Conservation (phyloP, 1,140 invertebrate genomes). For the Cyrtorhinus lividipennis region DNA sequence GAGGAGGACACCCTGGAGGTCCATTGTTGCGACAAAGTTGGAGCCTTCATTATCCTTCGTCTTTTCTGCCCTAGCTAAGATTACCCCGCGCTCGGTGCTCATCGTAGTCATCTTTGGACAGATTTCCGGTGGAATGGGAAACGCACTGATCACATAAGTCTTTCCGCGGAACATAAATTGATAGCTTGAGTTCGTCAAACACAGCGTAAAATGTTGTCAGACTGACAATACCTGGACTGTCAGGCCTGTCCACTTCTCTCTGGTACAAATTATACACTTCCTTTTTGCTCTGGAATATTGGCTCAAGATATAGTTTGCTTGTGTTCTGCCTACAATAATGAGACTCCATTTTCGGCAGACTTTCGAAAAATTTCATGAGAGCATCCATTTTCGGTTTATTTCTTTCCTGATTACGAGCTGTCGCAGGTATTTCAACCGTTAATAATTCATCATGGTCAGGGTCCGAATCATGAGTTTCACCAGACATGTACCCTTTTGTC, state of each 20-base stretch:
- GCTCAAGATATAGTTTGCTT: constrained; percentile 22
- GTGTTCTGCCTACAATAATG: constrained; percentile 23
- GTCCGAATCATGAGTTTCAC: neutral
- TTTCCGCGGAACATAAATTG: constrained; percentile 19
- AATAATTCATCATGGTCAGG: neutral
- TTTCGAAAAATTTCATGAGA: constrained; percentile 4
- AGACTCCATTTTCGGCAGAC: constrained; percentile 21
- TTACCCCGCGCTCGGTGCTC: constrained; percentile 10
- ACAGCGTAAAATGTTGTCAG: neutral
- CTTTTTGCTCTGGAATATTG: constrained; percentile 18
- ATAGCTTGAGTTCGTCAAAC: constrained; percentile 19
- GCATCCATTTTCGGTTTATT: neutral
- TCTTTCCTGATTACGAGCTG: neutral
- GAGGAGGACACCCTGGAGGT: constrained; percentile 21
- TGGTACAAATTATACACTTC: constrained; percentile 14
- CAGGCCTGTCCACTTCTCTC: neutral
- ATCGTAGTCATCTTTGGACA: neutral
- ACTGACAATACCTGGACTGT: neutral
- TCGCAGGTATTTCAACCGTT: neutral
- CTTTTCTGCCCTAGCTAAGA: constrained; percentile 17
- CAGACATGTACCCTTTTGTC: neutral
- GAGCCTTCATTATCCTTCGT: constrained; percentile 8
- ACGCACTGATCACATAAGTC: constrained; percentile 22
- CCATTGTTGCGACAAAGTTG: constrained; percentile 15
- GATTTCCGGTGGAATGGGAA: neutral